These are phyloP conservation scores for Nasonia longicornis DNA, from an alignment of 1,140 invertebrate genomes.

Conservation along the genomic window DNA sequence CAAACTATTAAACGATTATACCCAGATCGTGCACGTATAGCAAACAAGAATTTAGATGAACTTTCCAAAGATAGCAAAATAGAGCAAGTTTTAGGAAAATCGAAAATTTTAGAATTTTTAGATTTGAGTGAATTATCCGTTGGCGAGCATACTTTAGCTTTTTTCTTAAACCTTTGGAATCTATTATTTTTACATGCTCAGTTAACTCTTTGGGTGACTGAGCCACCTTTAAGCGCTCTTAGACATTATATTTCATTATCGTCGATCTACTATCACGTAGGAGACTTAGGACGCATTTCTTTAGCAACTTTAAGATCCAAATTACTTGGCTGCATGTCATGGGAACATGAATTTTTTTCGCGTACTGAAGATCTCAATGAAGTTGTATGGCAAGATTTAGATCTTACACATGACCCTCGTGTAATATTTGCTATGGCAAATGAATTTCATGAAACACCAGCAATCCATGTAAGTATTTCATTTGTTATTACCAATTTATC, in stretches of 20 bases:
- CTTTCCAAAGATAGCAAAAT: slow-evolving; percentile 51
- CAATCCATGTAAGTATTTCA: slow-evolving; percentile 52
- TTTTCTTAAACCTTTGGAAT: slow-evolving; percentile 64
- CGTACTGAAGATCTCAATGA: slow-evolving; percentile 60
- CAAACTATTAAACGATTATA: slow-evolving; percentile 45
- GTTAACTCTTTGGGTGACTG: slow-evolving; percentile 53
- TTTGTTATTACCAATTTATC: neutral
- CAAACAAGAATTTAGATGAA: slow-evolving; percentile 38
- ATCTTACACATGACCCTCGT: slow-evolving; percentile 59
- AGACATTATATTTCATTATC: slow-evolving; percentile 54
- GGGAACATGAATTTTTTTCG: slow-evolving; percentile 51
- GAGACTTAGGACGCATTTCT: slow-evolving; percentile 63
- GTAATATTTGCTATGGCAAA: slow-evolving; percentile 62
- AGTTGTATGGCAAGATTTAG: slow-evolving; percentile 61
- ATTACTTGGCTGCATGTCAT: slow-evolving; percentile 53
- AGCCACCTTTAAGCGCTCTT: slow-evolving; percentile 52
- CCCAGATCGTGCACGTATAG: slow-evolving; percentile 43
- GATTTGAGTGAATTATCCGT: slow-evolving; percentile 62
- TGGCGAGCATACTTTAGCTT: slow-evolving; percentile 62
- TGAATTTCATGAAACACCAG: slow-evolving; percentile 59
- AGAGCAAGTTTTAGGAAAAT: slow-evolving; percentile 55
- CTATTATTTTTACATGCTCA: slow-evolving; percentile 59
- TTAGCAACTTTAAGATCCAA: slow-evolving; percentile 57
- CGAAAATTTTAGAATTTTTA: slow-evolving; percentile 52
- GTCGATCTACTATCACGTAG: slow-evolving; percentile 61